Evolutionary conservation across 2,113 vertebrate genomes (phyloP).

Genomic region (Cathartes aura): DNA sequence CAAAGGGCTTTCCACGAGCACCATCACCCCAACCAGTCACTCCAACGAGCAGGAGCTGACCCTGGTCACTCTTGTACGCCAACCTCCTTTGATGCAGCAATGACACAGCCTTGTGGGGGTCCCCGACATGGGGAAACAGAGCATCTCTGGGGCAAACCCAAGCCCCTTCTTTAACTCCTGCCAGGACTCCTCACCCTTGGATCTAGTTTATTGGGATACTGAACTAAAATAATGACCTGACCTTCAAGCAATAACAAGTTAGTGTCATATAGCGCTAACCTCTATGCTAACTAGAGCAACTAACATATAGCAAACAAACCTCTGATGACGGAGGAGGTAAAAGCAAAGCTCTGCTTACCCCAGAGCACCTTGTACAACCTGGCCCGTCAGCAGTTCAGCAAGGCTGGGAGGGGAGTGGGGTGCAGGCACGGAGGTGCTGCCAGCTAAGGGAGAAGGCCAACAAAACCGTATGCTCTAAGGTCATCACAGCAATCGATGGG

Average conservation of each 20-base stretch:
- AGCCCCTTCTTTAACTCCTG: neutral
- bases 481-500: conserved; percentile 59
- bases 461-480: conserved; percentile 44
- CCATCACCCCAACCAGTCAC: neutral
- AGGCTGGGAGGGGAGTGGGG: neutral
- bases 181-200: neutral
- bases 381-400: neutral
- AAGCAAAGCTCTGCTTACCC: neutral
- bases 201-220: neutral
- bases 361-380: neutral
- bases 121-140: accelerated
- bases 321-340: neutral
- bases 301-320: neutral
- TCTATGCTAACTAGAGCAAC: neutral
- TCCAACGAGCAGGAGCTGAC: accelerated
- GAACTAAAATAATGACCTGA: neutral
- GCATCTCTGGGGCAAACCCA: neutral
- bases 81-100: neutral
- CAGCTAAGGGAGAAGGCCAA: conserved; percentile 12
- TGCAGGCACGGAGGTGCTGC: neutral
- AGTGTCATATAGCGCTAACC: neutral
- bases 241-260: neutral
- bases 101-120: neutral
- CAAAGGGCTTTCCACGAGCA: neutral
- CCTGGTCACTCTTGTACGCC: neutral